Base-by-base conservation (phyloP, 2,888 invertebrate genomes). In the Oscheius sp. region DNA sequence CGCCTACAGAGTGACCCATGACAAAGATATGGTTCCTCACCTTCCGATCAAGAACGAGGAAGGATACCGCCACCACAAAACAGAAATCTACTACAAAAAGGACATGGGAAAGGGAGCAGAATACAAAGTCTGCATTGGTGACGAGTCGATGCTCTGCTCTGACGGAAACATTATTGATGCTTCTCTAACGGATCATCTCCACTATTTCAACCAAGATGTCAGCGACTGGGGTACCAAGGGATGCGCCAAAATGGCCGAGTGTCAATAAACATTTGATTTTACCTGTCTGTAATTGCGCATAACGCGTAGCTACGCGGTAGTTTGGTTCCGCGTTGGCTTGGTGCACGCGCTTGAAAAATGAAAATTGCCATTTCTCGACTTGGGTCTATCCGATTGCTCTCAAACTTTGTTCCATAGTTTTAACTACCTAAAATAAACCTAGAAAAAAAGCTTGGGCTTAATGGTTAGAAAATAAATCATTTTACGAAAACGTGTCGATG, bases 31-130 rank as follows among this genome's bases (percentile, higher is more conserved):
- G 65, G 82, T 84, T 33, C 79, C 84, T 35, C 84, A 84, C 66
- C 60, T 84, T 9, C 85, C 85, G 35, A 33, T 73, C 32, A 63
- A 79, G 47, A 81, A 80, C 73, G 74, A 82, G 76, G 80, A 83
- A 75, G 79, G 79, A 32, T 84, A 79, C 77, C 73, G 60, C 11
- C 84, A 84, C 50, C 84, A 84, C 75, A 81, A 78, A 70, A 73
- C 80, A 9, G 84, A 84, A 76, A 59, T 79, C 0, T 83, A 80
- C 76, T 84, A 84, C 79, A 79, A 84, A 71, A 82, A 83, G 70
- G 73, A 77, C 33, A 84, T 84, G 84, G 74, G 59, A 47, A 73
- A 65, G 9, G 76, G 68, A 50, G 79, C 77, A 10, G 32, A 48
- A 42, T 81, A 74, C 76, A 62, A 63, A 35, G 75, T 79, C 29